Base-by-base conservation (phyloP, 2,888 invertebrate genomes). In the Dexiosoma caninum region DNA sequence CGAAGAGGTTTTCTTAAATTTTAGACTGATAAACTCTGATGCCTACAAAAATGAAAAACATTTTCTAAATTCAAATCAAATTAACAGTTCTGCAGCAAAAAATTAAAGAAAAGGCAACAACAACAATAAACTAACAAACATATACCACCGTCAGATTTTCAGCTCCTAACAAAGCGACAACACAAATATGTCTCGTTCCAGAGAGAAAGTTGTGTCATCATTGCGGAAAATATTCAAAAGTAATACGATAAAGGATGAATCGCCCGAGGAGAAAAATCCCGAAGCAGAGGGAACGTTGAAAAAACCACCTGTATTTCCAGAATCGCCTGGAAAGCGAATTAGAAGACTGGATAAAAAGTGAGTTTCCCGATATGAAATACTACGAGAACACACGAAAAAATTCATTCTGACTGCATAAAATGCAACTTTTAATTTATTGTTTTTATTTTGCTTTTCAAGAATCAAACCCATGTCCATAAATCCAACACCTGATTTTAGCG, bases 201-300 rank as follows among this genome's bases (percentile, higher is more conserved):
- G 95, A 90, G 95, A 95, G 88, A 95, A 95, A 91, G 94, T 96
- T 81, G 94, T 95, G 30, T 94, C 95, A 27, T 95, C 95, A 62
- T 94, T 96, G 90, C 92, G 94, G 84, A 95, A 95, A 91, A 91
- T 95, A 84, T 95, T 95, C 89, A 93, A 94, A 84, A 93, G 94
- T 55, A 88, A 82, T 87, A 94, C 42, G 27, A 64, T 59, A 40
- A 80, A 80, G 46, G 77, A 86, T 80, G 82, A 74, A 62, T 62
- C 21, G 93, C 49, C 67, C 92, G 86, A 66, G 84, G 94, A 16
- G 93, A 94, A 77, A 55, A 69, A 64, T 51, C 62, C 82, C 30
- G 83, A 83, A 83, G 84, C 83, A 27, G 84, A 83, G 78, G 83
- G 72, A 16, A 82, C 83, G 27, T 78, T 82, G 77, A 85, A 87